A percentile compares a stretch with the other conserved stretches of the same genome.
phyloP scores from a whole-genome alignment of 2,888 invertebrate species.

The Hypomecis punctinalis region DNA sequence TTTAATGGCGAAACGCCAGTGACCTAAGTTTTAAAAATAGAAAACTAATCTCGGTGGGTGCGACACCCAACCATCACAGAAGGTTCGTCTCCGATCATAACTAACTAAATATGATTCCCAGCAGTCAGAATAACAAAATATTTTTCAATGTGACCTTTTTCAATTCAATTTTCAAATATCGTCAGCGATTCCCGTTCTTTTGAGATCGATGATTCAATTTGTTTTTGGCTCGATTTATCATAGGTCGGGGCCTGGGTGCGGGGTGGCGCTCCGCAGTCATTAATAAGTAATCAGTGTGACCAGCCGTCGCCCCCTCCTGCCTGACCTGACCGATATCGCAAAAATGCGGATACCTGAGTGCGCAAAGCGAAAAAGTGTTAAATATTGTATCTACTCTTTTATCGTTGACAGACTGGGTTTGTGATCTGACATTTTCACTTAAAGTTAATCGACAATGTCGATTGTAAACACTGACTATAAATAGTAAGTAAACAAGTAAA shows the following conservation, averaged over 20 bases:
- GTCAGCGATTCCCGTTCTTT: slow-evolving; percentile 47
- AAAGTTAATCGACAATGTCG: too few relatives aligned
- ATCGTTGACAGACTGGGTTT: too few relatives aligned
- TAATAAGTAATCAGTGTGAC: slow-evolving; percentile 77
- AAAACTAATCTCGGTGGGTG: not conserved
- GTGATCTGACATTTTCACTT: too few relatives aligned
- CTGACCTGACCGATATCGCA: slow-evolving; percentile 32
- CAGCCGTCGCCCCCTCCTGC: slow-evolving; percentile 43
- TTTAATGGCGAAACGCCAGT: slow-evolving; percentile 1
- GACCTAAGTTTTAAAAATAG: not conserved
- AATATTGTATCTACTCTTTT: too few relatives aligned
- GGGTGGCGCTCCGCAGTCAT: slow-evolving; percentile 60
- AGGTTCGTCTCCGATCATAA: not conserved
- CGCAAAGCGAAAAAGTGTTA: slow-evolving; percentile 20
- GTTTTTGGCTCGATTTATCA: slow-evolving; percentile 64
- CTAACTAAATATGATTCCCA: not conserved
- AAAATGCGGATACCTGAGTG: slow-evolving; percentile 34
- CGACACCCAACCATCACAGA: slow-evolving; percentile 3
- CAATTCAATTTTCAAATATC: slow-evolving; percentile 26
- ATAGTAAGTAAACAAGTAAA: too few relatives aligned
- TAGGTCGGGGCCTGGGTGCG: slow-evolving; percentile 51
- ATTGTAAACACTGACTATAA: too few relatives aligned
- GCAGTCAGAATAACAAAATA: not conserved
- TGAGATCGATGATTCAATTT: slow-evolving; percentile 61
- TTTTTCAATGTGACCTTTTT: slow-evolving; percentile 9